Percentiles rank a stretch among this genome's conserved stretches.
phyloP scores from a whole-genome alignment of 2,888 invertebrate species.

The Diarsia rubi region DNA sequence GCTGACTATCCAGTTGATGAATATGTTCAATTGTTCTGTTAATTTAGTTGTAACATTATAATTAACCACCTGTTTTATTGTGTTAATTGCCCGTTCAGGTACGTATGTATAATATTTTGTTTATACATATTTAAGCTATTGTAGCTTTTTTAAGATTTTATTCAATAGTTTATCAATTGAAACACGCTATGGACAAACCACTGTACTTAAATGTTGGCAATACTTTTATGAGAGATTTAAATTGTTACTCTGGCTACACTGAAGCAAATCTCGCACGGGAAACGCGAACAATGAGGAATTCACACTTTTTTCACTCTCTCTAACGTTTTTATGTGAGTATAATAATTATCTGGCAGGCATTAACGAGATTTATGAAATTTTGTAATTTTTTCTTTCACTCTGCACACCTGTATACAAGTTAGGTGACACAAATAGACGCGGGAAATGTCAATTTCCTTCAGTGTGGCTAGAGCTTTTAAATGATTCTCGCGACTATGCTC shows the following conservation, averaged over 20 bases:
- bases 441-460: neutral
- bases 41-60: conserved; percentile 34
- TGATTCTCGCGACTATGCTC: neutral
- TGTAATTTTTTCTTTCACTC: too few species aligned
- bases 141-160: conserved; percentile 31
- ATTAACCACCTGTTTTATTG: conserved; percentile 47
- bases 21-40: conserved; percentile 20
- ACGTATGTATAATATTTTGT: conserved; percentile 60
- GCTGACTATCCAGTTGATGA: neutral
- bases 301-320: too few species aligned
- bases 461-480: neutral
- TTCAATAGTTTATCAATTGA: conserved; percentile 1
- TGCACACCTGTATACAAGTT: neutral
- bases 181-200: neutral
- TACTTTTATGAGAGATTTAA: conserved; percentile 2
- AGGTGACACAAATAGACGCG: neutral
- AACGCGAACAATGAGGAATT: neutral
- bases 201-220: neutral
- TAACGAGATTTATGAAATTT: too few species aligned
- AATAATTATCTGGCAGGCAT: too few species aligned
- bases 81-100: conserved; percentile 53
- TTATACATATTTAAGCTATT: conserved; percentile 48
- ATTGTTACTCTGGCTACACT: conserved; percentile 6
- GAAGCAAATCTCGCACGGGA: neutral
- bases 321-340: too few species aligned